Base-by-base conservation (phyloP, 1,140 invertebrate genomes). In the Drosophila parabipectinata region DNA sequence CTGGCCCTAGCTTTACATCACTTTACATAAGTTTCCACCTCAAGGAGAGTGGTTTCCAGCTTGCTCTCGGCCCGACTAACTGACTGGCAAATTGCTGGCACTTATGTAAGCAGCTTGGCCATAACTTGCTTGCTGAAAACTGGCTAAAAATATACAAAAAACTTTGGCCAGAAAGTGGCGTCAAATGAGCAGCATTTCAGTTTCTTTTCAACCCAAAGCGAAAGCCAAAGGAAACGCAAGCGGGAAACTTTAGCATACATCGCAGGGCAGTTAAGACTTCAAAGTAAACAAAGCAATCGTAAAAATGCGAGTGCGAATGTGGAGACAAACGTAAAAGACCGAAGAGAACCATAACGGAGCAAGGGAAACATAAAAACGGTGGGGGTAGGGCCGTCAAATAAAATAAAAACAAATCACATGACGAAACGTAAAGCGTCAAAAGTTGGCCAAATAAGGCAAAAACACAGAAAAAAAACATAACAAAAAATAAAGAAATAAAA, bases 341-440 rank as follows among this genome's bases (percentile, higher is more conserved):
- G 14, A 61, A 50, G 26, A 39, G 32, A 54, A 54, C 10, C 44
- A 21, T 18, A 18, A 58, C 60, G 55, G 34, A 71, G 61, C 37
- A 37, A 34, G 26, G 63, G 28, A 59, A 58, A 41, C 63, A 51
- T 47, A 66, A 73, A 73, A 75, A 60, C 37, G 26, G 59, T 62
- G 12, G 54, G 47, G 32, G 71, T 21, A 63, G 39, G 34, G 26
- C 28, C 10, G 34, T 51, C 55, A 71, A 61, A 51, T 59, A 39
- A 59, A 68, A 67, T 50, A 68, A 67, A 67, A 57, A 54, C 44
- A 68, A 77, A 77, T 68, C 77, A 79, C 72, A 79, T 72, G 77
- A 73, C 64, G 77, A 62, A 76, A 72, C 78, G 72, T 79, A 81
- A 81, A 81, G 74, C 78, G 61, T 51, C 78, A 77, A 67, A 81